Conservation (phyloP, 2,797 vertebrate species). For the Orestias chungarensis region DNA sequence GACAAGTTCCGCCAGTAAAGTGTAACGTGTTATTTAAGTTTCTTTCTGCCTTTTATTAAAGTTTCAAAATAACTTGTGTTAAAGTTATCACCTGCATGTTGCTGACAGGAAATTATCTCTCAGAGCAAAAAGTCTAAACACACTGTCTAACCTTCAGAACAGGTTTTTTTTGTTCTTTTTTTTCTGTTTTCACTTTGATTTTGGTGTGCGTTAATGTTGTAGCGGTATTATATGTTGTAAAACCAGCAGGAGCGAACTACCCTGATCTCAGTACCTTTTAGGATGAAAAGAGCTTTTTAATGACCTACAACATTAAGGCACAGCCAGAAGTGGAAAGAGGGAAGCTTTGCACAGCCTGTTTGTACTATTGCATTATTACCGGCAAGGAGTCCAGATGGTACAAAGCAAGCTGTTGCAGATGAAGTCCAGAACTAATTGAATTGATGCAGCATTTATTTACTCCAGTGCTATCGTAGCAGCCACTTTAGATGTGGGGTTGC, state of each 20-base stretch:
- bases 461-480: not conserved
- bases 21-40: slow-evolving; percentile 11
- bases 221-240: not conserved
- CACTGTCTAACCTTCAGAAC: not conserved
- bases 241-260: slow-evolving; percentile 5
- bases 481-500: not conserved
- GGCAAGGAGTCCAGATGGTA: slow-evolving; percentile 6
- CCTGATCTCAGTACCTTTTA: not conserved
- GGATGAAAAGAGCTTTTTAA: not conserved
- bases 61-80: slow-evolving; percentile 11
- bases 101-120: slow-evolving; percentile 6
- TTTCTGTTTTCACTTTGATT: too few species aligned
- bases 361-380: slow-evolving; percentile 18
- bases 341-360: slow-evolving; percentile 9
- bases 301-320: slow-evolving; percentile 8
- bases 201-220: not conserved
- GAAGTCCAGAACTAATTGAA: slow-evolving; percentile 22
- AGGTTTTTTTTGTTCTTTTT: not conserved
- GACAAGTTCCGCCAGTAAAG: slow-evolving; percentile 16
- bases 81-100: not conserved
- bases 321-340: slow-evolving; percentile 9
- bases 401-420: slow-evolving; percentile 14
- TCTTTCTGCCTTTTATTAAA: slow-evolving; percentile 6
- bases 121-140: not conserved
- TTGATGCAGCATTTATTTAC: slow-evolving; percentile 15